Evolutionary conservation across 2,113 vertebrate genomes (phyloP).

Genomic region (Siniperca chuatsi): DNA sequence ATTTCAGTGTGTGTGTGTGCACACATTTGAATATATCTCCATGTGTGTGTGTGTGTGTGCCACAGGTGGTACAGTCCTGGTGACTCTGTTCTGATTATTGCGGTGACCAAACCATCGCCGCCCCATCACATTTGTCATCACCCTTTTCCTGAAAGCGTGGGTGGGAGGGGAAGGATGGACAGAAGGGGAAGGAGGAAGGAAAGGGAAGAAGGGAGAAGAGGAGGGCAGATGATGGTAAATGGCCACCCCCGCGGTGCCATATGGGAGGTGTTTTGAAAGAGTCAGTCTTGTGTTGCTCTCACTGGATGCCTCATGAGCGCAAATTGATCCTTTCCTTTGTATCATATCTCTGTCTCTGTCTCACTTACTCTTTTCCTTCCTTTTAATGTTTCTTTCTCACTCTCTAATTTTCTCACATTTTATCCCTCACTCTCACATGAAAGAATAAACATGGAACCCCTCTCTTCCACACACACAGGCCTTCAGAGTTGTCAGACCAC

Average conservation of each 20-base stretch:
- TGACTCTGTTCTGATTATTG: constrained; percentile 72
- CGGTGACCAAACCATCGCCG: constrained; percentile 72
- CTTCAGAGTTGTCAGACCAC: constrained; percentile 48
- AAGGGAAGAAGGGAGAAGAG: constrained; percentile 48
- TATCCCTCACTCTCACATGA: constrained; percentile 13
- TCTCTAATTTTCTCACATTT: constrained; percentile 32
- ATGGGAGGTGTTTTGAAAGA: constrained; percentile 76
- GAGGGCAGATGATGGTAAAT: constrained; percentile 63
- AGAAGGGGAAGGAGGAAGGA: constrained; percentile 52
- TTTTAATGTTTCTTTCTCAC: background rate
- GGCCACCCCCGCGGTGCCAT: constrained; percentile 74
- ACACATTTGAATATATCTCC: constrained; percentile 39
- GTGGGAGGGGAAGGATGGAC: constrained; percentile 63
- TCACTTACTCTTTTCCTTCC: constrained; percentile 5
- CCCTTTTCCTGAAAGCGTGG: constrained; percentile 73
- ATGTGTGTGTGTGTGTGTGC: constrained; percentile 29
- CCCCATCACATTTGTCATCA: constrained; percentile 70
- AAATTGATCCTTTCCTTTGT: constrained; percentile 62
- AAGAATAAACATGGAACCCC: background rate
- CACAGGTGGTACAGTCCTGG: constrained; percentile 68
- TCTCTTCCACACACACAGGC: constrained; percentile 16
- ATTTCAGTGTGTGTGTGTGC: constrained; percentile 62
- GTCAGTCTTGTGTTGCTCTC: constrained; percentile 54
- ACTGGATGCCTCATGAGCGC: constrained; percentile 40
- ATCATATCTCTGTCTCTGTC: constrained; percentile 26